phyloP scores from a whole-genome alignment of 2,888 invertebrate genomes.

The Tineola bisselliella region DNA sequence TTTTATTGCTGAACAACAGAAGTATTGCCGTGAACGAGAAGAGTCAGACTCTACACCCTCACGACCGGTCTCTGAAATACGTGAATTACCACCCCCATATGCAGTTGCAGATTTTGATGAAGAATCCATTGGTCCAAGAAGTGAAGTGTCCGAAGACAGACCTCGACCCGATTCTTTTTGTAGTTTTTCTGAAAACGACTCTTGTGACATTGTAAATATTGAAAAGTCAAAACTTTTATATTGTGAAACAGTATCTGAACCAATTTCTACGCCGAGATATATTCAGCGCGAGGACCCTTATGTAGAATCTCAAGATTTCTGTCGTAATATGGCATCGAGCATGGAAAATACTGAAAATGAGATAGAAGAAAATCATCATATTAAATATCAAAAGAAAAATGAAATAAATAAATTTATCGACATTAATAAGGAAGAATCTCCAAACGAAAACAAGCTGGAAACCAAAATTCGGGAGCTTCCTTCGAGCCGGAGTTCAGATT shows the following conservation, averaged over 20 bases:
- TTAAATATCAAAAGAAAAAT: constrained; percentile 58
- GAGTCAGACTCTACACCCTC: constrained; percentile 67
- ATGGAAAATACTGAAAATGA: constrained; percentile 55
- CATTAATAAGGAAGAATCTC: constrained; percentile 35
- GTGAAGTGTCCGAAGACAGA: constrained; percentile 57
- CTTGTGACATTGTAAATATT: constrained; percentile 45
- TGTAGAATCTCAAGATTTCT: constrained; percentile 52
- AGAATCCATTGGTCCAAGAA: constrained; percentile 56
- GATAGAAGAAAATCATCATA: constrained; percentile 46
- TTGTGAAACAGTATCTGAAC: constrained; percentile 55
- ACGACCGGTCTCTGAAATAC: constrained; percentile 64
- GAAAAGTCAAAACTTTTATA: constrained; percentile 42
- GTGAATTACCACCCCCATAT: constrained; percentile 64
- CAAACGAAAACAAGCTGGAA: constrained; percentile 29
- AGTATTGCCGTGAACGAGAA: constrained; percentile 72
- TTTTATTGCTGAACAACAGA: constrained; percentile 81
- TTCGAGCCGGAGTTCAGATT: constrained; percentile 41
- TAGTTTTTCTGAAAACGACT: constrained; percentile 61
- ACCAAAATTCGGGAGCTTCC: constrained; percentile 41
- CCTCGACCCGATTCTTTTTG: constrained; percentile 57
- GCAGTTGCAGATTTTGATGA: constrained; percentile 59
- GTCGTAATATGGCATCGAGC: constrained; percentile 37
- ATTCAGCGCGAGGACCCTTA: constrained; percentile 60
- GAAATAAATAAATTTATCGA: constrained; percentile 57
- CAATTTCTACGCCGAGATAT: constrained; percentile 52